These are phyloP conservation scores for Caenorhabditis uteleia DNA, from an alignment of 2,888 invertebrate genomes.

Conservation along the genomic window DNA sequence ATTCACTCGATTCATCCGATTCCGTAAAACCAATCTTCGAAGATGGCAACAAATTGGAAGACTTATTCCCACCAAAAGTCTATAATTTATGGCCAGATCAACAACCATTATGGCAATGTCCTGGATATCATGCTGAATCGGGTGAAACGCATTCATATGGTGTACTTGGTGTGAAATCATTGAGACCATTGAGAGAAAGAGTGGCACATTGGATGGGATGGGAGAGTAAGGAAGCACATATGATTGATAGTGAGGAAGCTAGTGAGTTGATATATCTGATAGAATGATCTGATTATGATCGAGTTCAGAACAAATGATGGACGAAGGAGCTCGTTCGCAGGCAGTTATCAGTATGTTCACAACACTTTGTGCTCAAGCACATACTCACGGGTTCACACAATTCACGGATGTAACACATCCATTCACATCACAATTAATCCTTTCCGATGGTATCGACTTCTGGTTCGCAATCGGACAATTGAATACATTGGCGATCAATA, in stretches of 20 bases:
- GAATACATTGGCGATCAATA: constrained; percentile 77
- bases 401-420: constrained; percentile 90
- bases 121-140: constrained; percentile 65
- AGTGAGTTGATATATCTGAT: constrained; percentile 31
- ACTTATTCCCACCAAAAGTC: constrained; percentile 55
- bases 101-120: constrained; percentile 66
- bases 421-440: constrained; percentile 83
- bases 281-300: neutral
- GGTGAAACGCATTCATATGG: constrained; percentile 59
- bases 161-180: constrained; percentile 57
- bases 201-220: constrained; percentile 52
- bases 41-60: constrained; percentile 18
- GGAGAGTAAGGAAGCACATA: constrained; percentile 6
- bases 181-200: constrained; percentile 43
- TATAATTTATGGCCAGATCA: constrained; percentile 64
- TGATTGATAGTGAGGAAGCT: constrained; percentile 32
- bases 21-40: constrained; percentile 27
- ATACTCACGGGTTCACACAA: constrained; percentile 79
- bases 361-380: constrained; percentile 67
- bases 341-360: constrained; percentile 65
- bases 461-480: constrained; percentile 89
- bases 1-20: constrained; percentile 28
- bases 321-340: constrained; percentile 44
- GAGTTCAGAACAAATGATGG: constrained; percentile 33
- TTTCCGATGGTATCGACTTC: constrained; percentile 87